Percentiles rank a stretch among this genome's conserved stretches.
Conservation (phyloP, 1,140 invertebrate species). For the Acromyrmex heyeri region DNA sequence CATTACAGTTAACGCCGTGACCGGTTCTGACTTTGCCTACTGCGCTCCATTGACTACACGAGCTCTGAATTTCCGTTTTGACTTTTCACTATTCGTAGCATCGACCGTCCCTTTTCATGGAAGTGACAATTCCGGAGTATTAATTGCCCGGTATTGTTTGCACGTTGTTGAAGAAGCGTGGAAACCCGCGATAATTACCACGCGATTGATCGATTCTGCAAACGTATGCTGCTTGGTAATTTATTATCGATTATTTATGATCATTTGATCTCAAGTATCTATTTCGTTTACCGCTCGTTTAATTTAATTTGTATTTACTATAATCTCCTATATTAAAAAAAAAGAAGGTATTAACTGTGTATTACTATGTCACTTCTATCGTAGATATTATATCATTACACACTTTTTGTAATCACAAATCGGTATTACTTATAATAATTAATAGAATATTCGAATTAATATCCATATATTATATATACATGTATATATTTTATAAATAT, state of each 20-base stretch:
- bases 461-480: background rate
- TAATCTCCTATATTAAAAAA: background rate
- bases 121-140: constrained; percentile 27
- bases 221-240: background rate
- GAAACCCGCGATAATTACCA: constrained; percentile 16
- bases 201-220: background rate
- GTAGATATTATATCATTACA: background rate
- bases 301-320: background rate
- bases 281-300: constrained; percentile 14
- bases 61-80: constrained; percentile 47
- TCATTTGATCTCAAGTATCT: constrained; percentile 2
- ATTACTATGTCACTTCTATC: background rate
- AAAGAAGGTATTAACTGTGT: background rate
- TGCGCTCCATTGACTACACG: constrained; percentile 76
- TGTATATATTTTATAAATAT: background rate
- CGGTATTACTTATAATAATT: background rate
- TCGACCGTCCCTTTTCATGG: constrained; percentile 21
- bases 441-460: too few relatives aligned
- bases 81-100: constrained; percentile 36
- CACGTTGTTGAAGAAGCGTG: background rate
- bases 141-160: constrained; percentile 26
- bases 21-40: constrained; percentile 77
- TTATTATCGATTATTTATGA: constrained; percentile 19
- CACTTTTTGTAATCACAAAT: background rate
- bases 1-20: constrained; percentile 75